Base-by-base conservation (phyloP, 2,888 invertebrate species). In the Dermolepida albohirtum region DNA sequence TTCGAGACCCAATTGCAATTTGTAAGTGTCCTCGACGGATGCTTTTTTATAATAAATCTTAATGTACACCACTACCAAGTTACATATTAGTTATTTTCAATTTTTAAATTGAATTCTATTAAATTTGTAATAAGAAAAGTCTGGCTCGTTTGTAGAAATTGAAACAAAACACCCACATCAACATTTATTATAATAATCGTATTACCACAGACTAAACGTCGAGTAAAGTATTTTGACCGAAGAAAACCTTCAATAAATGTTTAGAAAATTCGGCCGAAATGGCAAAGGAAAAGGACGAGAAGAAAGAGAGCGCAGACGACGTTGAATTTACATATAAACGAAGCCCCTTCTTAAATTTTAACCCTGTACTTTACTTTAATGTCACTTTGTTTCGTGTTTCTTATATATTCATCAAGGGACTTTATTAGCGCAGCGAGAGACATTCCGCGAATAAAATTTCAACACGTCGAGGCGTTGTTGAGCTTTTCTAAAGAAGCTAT, bases 341-440 rank as follows among this genome's bases (percentile, higher is more conserved):
- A 76, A 77, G 76, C 75, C 78, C 79, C 79, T 80, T 79, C 81
- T 81, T 81, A 79, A 80, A 81, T 78, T 79, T 79, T 77, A 78
- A 77, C 77, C 80, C 80, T 72, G 73, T 54, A 75, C 80, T 80
- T 78, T 77, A 76, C 78, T 77, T 80, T 80, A 79, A 80, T 80
- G 81, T 81, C 81, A 80, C 79, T 80, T 79, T 79, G 80, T 81
- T 80, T 81, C 81, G 80, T 78, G 77, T 81, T 81, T 81, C 81
- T 81, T 80, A 80, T 80, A 81, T 80, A 81, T 81, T 81, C 81
- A 81, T 81, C 81, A 81, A 80, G 80, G 80, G 80, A 80, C 81
- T 80, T 80, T 80, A 80, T 80, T 80, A 80, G 79, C 77, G 76
- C 75, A 6, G 12, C 27, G 44, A 17, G 39, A 40, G 40, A 72